phyloP scores from a whole-genome alignment of 2,113 vertebrate species.

The Epinephelus cyanopodus region DNA sequence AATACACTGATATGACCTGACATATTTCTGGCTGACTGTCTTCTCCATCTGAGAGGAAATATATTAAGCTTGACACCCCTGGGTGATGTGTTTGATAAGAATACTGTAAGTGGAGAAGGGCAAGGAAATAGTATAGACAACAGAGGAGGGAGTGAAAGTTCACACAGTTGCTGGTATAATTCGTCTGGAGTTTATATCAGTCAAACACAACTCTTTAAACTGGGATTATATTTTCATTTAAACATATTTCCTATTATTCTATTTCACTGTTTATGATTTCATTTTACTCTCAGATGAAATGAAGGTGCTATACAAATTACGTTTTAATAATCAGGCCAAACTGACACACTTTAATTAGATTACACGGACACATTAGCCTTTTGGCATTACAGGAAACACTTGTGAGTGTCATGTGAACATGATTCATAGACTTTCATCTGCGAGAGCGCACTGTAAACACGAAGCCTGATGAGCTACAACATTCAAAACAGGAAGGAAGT shows the following conservation, averaged over 20 bases:
- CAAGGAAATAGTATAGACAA: not conserved
- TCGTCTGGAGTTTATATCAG: not conserved
- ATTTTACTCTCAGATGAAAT: too few species aligned
- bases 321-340: too few species aligned
- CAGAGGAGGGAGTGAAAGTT: not conserved
- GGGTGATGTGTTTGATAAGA: not conserved
- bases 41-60: conserved; percentile 4
- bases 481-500: too few species aligned
- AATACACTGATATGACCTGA: not conserved
- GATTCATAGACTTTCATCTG: too few species aligned
- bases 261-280: too few species aligned
- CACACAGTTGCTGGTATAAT: not conserved
- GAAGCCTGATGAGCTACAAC: too few species aligned
- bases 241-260: not conserved
- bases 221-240: not conserved
- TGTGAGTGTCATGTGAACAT: too few species aligned
- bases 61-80: conserved; percentile 1
- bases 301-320: too few species aligned
- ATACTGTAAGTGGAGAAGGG: not conserved
- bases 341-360: too few species aligned
- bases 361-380: too few species aligned
- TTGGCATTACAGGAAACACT: too few species aligned
- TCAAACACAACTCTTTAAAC: not conserved
- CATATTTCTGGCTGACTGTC: not conserved
- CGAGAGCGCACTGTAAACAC: too few species aligned